Conservation (phyloP, 2,113 vertebrate species). For the Urocitellus parryii region DNA sequence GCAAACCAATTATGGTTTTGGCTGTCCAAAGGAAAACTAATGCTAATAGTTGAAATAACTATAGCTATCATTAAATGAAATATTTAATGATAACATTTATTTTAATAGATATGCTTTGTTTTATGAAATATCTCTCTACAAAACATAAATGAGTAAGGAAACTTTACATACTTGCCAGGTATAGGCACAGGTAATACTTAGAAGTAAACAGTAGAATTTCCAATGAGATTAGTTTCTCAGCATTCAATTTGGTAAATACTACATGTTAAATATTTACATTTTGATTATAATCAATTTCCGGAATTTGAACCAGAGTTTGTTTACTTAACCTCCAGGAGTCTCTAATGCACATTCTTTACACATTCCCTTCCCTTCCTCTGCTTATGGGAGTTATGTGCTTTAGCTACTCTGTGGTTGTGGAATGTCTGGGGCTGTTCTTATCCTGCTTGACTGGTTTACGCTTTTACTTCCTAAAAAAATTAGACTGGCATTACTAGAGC, state of each 20-base stretch:
- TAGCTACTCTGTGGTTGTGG: background rate
- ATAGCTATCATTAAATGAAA: background rate
- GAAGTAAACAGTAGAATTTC: conserved; percentile 49
- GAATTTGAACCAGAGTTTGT: conserved; percentile 65
- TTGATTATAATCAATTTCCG: conserved; percentile 70
- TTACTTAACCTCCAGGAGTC: conserved; percentile 64
- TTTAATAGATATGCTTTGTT: conserved; percentile 17
- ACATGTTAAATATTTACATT: conserved; percentile 79
- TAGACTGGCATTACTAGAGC: background rate
- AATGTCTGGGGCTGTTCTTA: conserved; percentile 5
- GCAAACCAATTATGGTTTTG: background rate
- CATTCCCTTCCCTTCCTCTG: conserved; percentile 18
- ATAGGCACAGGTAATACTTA: background rate
- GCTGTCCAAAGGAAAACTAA: background rate
- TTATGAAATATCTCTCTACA: conserved; percentile 51
- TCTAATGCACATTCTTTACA: conserved; percentile 59
- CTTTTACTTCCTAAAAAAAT: conserved; percentile 42
- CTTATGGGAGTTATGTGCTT: conserved; percentile 30
- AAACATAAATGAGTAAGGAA: conserved; percentile 25
- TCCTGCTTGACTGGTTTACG: background rate
- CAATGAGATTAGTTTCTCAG: conserved; percentile 65
- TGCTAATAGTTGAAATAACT: background rate
- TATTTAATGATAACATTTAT: background rate
- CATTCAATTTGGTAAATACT: conserved; percentile 60
- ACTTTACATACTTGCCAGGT: conserved; percentile 31